Base-by-base conservation (phyloP, 2,888 invertebrate genomes). In the Trichogramma dendrolimi region DNA sequence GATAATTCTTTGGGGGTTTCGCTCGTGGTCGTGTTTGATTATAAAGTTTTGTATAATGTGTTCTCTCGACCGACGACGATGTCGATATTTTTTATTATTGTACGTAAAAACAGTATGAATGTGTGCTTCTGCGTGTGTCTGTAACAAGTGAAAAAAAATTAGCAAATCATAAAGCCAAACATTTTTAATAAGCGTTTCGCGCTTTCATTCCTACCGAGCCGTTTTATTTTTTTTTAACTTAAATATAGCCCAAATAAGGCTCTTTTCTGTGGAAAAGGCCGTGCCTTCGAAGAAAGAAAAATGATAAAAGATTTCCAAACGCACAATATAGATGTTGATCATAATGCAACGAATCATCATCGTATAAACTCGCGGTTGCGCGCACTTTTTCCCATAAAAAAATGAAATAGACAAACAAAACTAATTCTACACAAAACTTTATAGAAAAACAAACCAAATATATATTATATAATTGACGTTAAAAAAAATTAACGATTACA, bases 181-280 rank as follows among this genome's bases (percentile, higher is more conserved):
- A 38, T 5, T 5, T 27, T 27, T 55, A 55, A 39, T 4, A 58
- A 62, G 61, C 55, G 55, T 63, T 62, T 65, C 55, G 60, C 58
- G 57, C 62, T 65, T 62, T 61, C 56, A 58, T 62, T 27, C 61
- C 63, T 63, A 63, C 54, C 51, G 65, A 63, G 63, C 63, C 58
- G 58, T 57, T 63, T 62, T 65, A 61, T 58, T 65, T 58, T 65
- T 57, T 49, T 46, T 57, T 40, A 52, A 27, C 47, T 53, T 54
- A 59, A 65, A 56, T 56, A 40, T 44, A 62, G 65, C 27, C 2
- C 27, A 27, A 27, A 27, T 27, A 27, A 48, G 48, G 65, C 62
- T 65, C 62, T 62, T 62, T 62, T 62, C 65, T 62, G 58, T 55
- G 62, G 60, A 62, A 56, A 65, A 65, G 62, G 61, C 65, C 62